phyloP scores from a whole-genome alignment of 2,888 invertebrate species.

The Drosophila austrosaltans region DNA sequence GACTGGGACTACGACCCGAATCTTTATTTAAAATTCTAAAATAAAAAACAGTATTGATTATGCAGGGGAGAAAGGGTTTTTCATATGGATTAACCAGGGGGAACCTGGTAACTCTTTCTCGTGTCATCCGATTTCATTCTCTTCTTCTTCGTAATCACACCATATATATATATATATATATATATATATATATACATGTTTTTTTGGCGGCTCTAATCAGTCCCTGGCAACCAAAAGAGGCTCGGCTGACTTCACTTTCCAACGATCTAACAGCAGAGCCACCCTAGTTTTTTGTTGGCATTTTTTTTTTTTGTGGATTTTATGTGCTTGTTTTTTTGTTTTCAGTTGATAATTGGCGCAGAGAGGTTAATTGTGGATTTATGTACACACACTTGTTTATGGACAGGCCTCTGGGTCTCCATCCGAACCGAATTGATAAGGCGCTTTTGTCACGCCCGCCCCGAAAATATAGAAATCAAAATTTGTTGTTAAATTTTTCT shows the following conservation, averaged over 20 bases:
- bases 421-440: conserved; percentile 47
- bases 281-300: conserved; percentile 18
- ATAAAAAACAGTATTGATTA: neutral
- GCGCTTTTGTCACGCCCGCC: conserved; percentile 33
- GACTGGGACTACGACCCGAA: conserved; percentile 30
- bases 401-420: conserved; percentile 58
- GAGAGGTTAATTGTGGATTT: conserved; percentile 66
- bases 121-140: neutral
- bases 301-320: conserved; percentile 37
- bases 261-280: conserved; percentile 13
- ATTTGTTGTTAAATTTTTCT: conserved; percentile 81
- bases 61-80: neutral
- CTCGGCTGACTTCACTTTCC: conserved; percentile 8
- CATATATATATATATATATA: neutral
- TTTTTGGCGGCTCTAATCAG: conserved; percentile 48
- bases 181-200: neutral
- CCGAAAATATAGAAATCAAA: conserved; percentile 5
- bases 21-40: conserved; percentile 15
- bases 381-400: conserved; percentile 65
- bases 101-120: too few relatives aligned
- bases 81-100: too few relatives aligned
- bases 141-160: neutral
- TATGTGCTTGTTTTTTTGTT: conserved; percentile 61
- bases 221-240: conserved; percentile 60
- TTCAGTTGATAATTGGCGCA: conserved; percentile 54